Evolutionary conservation across 2,797 vertebrate genomes (phyloP), one percentile per base, ranked within the genome.

Genomic region (Sebastes minor): DNA sequence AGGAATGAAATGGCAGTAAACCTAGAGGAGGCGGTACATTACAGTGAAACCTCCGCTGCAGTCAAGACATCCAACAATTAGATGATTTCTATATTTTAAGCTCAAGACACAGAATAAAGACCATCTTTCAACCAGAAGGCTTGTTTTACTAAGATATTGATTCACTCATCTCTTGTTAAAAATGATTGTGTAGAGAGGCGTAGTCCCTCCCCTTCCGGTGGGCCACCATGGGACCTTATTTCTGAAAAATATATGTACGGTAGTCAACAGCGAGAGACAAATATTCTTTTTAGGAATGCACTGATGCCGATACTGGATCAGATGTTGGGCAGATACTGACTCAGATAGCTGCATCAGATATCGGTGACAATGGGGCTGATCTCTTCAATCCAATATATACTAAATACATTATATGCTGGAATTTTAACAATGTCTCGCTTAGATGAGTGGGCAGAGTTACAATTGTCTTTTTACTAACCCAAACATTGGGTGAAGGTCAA

Each of bases 141-240:
- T 7, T 22, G 57, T 81, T 59, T 78, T 57, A 70, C 18, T 28
- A 28, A 11, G 7, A 49, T 76, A 72, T 71, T 67, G 55, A 78
- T 77, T 83, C 64, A 33, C 63, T 76, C 57, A 28, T 78, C n/a
- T 74, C 35, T 32, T 60, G 28, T 78, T 59, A 18, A 53, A 77
- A 68, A 60, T 89, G 76, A 83, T 35, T 78, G 35, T 70, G 18
- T 74, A 80, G 72, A 57, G 42, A 46, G 42, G 16, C 42, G 16
- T 16, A 46, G 42, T 46, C 0, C 42, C 42, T 46, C 42, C 42
- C 42, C 42, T 8, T 46, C 16, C 2, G 16, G 6, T 46, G 16
- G 42, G 16, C 42, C 42, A 46, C 42, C 42, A 46, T 18, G 42
- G 42, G 14, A 1, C 16, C 3, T 46, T 46, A 18, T 46, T 46